Evolutionary conservation across 2,888 invertebrate species (phyloP).

Genomic region (Stictocephala bisonia): DNA sequence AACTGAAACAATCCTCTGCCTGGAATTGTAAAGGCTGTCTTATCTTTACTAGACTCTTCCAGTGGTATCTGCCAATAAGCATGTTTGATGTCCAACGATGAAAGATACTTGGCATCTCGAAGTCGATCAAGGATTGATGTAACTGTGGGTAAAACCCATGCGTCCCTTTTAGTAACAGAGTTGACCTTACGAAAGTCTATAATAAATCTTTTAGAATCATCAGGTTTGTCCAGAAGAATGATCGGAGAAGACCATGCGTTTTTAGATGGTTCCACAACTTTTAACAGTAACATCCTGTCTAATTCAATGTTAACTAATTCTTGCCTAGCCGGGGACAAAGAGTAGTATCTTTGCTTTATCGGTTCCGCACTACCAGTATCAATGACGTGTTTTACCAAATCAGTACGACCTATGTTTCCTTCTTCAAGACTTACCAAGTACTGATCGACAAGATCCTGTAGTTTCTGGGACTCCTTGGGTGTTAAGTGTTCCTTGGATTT

Average conservation of each 20-base stretch:
- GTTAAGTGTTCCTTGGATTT: not conserved
- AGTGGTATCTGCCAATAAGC: constrained; percentile 54
- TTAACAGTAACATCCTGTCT: constrained; percentile 55
- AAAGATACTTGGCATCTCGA: constrained; percentile 23
- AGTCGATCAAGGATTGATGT: constrained; percentile 48
- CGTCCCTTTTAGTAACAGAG: constrained; percentile 49
- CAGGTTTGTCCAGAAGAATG: constrained; percentile 53
- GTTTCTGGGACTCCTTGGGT: not conserved
- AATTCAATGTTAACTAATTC: constrained; percentile 51
- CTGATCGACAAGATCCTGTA: not conserved
- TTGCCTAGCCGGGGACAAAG: constrained; percentile 45
- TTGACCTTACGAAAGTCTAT: constrained; percentile 53
- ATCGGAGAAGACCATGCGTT: constrained; percentile 58
- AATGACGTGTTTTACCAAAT: not conserved
- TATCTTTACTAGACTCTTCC: constrained; percentile 43
- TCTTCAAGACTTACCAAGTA: not conserved
- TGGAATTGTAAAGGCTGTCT: constrained; percentile 55
- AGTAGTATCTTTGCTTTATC: constrained; percentile 20
- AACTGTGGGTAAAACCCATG: constrained; percentile 52
- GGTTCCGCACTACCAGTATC: constrained; percentile 21
- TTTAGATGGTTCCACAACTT: constrained; percentile 55
- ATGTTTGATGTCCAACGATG: constrained; percentile 49
- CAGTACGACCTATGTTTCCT: not conserved
- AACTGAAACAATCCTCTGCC: not conserved
- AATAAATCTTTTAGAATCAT: constrained; percentile 51